These are phyloP conservation scores for Samia ricini DNA, from an alignment of 1,140 invertebrate genomes.

Conservation along the genomic window DNA sequence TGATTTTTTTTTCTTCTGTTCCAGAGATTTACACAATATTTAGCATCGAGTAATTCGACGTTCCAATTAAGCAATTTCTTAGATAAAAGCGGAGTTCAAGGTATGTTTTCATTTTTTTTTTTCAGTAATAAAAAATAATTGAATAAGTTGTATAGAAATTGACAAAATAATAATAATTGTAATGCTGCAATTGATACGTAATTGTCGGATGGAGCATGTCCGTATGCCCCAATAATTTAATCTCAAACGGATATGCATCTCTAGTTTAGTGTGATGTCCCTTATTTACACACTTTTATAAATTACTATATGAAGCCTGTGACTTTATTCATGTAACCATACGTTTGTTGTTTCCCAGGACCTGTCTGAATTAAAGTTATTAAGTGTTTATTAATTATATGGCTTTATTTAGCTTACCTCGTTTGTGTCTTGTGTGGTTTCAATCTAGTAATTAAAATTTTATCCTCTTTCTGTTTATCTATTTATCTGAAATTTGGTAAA, in stretches of 20 bases:
- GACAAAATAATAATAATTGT: neutral
- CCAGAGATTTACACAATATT: constrained; percentile 99
- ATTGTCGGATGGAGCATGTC: neutral
- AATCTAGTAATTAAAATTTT: too few species aligned
- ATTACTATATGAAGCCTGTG: too few species aligned
- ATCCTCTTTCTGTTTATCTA: too few species aligned
- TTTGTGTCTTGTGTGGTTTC: too few species aligned
- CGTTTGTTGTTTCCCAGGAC: too few species aligned
- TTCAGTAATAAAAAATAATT: too few species aligned
- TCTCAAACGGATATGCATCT: neutral
- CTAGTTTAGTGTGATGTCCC: neutral
- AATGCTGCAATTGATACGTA: neutral
- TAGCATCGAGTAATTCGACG: constrained; percentile 99
- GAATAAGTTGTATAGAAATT: too few species aligned
- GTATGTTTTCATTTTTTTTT: constrained; percentile 77
- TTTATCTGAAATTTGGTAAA: too few species aligned
- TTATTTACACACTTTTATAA: neutral
- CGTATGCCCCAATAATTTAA: neutral
- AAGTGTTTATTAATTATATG: too few species aligned
- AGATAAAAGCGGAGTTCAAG: constrained; percentile 97
- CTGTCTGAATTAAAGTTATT: too few species aligned
- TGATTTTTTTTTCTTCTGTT: constrained; percentile 72
- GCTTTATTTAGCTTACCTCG: too few species aligned
- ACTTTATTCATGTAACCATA: too few species aligned
- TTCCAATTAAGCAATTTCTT: constrained; percentile 98